Base-by-base conservation (phyloP, 92 coral and sea anemone species). In the Epizoanthus rinbou region DNA sequence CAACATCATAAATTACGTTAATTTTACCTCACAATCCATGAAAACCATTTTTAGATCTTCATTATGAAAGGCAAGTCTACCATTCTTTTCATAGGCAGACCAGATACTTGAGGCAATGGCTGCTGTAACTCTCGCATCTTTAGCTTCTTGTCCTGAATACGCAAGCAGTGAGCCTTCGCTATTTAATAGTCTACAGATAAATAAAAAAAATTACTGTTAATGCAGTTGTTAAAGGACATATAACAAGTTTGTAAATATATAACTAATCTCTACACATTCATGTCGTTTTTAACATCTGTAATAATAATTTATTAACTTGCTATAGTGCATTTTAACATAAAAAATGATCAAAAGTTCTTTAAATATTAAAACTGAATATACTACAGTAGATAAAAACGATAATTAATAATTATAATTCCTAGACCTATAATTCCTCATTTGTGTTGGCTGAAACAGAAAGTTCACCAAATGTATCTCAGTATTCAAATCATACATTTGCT, bases 91-190 rank as follows among this genome's bases (percentile, higher is more conserved):
- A 84, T 95, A 95, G 23, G 98, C 98, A 43, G 94, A 89, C 98
- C 98, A 95, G 54, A 95, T 95, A 81, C 98, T 95, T 16, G 98
- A 95, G 10, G 98, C 98, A 81, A 95, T 95, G 31, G 98, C 98
- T 66, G 98, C 98, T 0, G 98, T 95, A 5, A 93, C 97, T 82
- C 92, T 91, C 3, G 98, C 98, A 21, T 95, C 98, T 72, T 88
- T 95, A 66, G 95, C 98, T 13, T 95, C 93, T 53, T 92, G 90
- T 53, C 98, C 98, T 81, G 98, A 94, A 90, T 86, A 92, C 8
- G 98, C 93, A 58, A 95, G 75, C 74, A 95, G 70, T 0, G 98
- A 95, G 13, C 98, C 98, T 59, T 95, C 97, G 52, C 78, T 91
- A 75, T 95, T 93, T 54, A 95, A 80, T 64, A 95, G 87, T 15